phyloP scores from a whole-genome alignment of 2,113 vertebrate species.

The Centropus unirufus region DNA sequence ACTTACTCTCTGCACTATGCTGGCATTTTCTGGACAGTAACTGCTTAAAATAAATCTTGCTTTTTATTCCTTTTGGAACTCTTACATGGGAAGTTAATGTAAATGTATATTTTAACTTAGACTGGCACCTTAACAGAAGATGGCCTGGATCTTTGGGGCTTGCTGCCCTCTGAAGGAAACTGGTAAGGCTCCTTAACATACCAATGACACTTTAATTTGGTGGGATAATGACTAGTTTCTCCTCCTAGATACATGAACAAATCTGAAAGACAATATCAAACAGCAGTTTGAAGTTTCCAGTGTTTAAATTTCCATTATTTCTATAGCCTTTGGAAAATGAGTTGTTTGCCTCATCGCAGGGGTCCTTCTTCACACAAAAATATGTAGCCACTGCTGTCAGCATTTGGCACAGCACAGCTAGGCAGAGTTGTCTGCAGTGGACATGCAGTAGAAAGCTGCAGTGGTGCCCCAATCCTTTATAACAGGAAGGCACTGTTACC shows the following conservation, averaged over 20 bases:
- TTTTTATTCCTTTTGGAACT: neutral
- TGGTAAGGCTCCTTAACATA: slow-evolving; percentile 60
- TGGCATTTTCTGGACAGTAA: neutral
- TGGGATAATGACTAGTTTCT: neutral
- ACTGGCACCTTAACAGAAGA: slow-evolving; percentile 85
- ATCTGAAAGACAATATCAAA: neutral
- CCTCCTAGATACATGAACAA: neutral
- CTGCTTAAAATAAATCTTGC: neutral
- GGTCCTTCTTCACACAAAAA: neutral
- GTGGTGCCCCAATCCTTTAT: neutral
- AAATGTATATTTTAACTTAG: slow-evolving; percentile 70
- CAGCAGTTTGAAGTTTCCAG: neutral
- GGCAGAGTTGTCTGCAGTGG: neutral
- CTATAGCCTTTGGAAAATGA: neutral
- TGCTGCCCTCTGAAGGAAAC: slow-evolving; percentile 70
- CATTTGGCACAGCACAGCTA: neutral
- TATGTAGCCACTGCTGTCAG: neutral
- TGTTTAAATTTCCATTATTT: neutral
- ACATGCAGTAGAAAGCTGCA: neutral
- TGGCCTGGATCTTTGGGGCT: slow-evolving; percentile 82
- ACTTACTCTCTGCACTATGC: neutral
- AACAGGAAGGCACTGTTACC: neutral
- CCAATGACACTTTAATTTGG: neutral
- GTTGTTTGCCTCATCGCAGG: neutral
- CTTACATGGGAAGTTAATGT: slow-evolving; percentile 12